Evolutionary conservation across 2,888 invertebrate species (phyloP), one percentile per base, ranked within the genome.

Genomic region (Meloe dianella): DNA sequence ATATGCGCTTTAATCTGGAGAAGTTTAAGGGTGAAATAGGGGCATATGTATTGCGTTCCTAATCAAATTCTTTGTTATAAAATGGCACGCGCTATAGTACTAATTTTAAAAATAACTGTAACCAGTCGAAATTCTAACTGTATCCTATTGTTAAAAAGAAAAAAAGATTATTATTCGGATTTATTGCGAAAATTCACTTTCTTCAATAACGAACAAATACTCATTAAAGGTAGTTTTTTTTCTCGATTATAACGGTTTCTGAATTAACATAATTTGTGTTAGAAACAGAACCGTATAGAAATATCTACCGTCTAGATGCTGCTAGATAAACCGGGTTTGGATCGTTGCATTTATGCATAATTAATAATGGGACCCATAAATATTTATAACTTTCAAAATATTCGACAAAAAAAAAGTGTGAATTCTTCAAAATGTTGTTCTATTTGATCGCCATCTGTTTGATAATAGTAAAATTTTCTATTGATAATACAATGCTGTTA

Each of bases 51-150:
- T 71, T 72, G 70, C 68, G 69, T 69, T 71, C 73, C 74, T 74
- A 75, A 74, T 75, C 73, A 74, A 74, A 75, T 65, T 69, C 73
- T 71, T 73, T 73, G 71, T 75, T 71, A 60, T 69, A 63, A 68
- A 64, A 61, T 67, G 73, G 72, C 72, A 74, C 72, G 73, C 71
- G 73, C 71, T 65, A 70, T 71, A 73, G 70, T 7, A 66, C 70
- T 68, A 71, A 72, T 72, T 70, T 72, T 66, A 70, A 70, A n/a
- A 66, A 62, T 65, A 60, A 64, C 63, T 64, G 64, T 66, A 68
- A 71, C 71, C 69, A 70, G 64, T 67, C 62, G 61, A 71, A 66
- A 59, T 57, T 61, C 58, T 32, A 41, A 63, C 60, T 61, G 65
- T 38, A 32, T 60, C 35, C n/a, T 57, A 27, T 56, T 63, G 60